Evolutionary conservation across 2,113 vertebrate genomes (phyloP).

Genomic region (Gymnogyps californianus): DNA sequence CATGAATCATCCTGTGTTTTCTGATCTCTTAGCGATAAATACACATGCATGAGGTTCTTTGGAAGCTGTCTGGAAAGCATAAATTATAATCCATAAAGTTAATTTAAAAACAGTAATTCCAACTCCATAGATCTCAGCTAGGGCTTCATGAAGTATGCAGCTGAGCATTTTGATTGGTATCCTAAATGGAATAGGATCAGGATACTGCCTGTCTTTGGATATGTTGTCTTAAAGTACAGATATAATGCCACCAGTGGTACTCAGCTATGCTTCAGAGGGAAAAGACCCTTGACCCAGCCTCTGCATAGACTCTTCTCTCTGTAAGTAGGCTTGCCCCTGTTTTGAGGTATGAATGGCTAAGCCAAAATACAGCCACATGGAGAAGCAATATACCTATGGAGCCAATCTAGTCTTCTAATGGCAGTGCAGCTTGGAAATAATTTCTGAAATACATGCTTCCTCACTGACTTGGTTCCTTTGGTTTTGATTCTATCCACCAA

Average conservation of each 20-base stretch:
- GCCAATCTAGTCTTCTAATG: neutral
- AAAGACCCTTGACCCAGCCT: neutral
- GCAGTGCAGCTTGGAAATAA: neutral
- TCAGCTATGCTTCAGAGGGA: neutral
- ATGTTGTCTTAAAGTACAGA: rapidly evolving
- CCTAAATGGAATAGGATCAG: neutral
- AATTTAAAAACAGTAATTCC: neutral
- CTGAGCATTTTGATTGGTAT: neutral
- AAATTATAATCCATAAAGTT: neutral
- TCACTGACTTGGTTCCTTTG: neutral
- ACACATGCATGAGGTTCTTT: neutral
- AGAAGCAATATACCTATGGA: neutral
- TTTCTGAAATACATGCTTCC: neutral
- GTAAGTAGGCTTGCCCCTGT: neutral
- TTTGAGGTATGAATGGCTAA: neutral
- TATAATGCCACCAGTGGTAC: neutral
- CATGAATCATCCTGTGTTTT: neutral
- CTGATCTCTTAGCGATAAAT: neutral
- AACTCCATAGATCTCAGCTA: neutral
- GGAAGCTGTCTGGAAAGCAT: neutral
- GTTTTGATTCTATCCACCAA: neutral
- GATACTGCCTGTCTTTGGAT: neutral
- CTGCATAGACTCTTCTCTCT: neutral
- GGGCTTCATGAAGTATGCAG: neutral
- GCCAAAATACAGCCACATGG: neutral